phyloP scores from a whole-genome alignment of 2,113 vertebrate genomes.

The Corapipo altera region DNA sequence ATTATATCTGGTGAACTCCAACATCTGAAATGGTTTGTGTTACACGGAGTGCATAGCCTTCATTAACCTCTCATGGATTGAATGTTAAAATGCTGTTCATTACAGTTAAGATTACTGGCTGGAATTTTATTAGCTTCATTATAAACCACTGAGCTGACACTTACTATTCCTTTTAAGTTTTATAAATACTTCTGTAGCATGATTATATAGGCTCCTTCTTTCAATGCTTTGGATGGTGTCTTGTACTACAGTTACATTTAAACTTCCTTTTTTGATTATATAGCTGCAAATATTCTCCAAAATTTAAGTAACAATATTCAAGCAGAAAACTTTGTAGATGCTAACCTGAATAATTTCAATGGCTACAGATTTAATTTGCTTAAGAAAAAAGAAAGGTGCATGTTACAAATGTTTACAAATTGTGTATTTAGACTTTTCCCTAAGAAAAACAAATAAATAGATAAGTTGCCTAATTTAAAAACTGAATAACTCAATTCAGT shows the following conservation, averaged over 20 bases:
- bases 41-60: constrained; percentile 76
- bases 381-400: neutral
- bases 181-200: constrained; percentile 65
- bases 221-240: constrained; percentile 67
- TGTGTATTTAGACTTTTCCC: neutral
- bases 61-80: constrained; percentile 77
- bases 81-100: constrained; percentile 74
- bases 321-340: neutral
- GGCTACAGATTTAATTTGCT: neutral
- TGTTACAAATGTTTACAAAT: constrained; percentile 1
- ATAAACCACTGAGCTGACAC: constrained; percentile 78
- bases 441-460: neutral
- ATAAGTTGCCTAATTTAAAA: constrained; percentile 18
- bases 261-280: constrained; percentile 39
- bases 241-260: constrained; percentile 66
- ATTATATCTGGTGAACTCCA: constrained; percentile 86
- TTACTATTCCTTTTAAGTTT: constrained; percentile 76
- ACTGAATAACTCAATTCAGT: neutral
- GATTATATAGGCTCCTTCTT: constrained; percentile 70
- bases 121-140: constrained; percentile 79
- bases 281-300: constrained; percentile 49
- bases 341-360: neutral
- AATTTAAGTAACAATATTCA: constrained; percentile 9
- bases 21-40: constrained; percentile 75
- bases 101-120: constrained; percentile 71